Conservation (phyloP, 2,113 vertebrate genomes). For the Triplophysa tibetana region DNA sequence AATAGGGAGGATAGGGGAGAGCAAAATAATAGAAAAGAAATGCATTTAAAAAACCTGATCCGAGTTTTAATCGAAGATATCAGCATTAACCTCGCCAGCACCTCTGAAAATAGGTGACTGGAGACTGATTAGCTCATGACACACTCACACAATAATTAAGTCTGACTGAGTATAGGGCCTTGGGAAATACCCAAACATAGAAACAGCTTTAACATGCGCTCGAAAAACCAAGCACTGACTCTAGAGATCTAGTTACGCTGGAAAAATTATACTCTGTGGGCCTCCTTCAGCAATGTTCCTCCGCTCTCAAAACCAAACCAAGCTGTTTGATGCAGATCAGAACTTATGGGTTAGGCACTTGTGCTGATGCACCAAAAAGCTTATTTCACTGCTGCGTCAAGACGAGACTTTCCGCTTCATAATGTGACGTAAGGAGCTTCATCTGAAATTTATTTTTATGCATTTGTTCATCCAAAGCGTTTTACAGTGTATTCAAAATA, state of each 20-base stretch:
- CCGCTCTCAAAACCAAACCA: slow-evolving; percentile 30
- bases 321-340: slow-evolving; percentile 23
- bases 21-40: slow-evolving; percentile 5
- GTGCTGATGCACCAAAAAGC: background rate
- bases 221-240: slow-evolving; percentile 14
- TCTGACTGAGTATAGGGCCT: slow-evolving; percentile 42
- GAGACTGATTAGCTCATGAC: slow-evolving; percentile 41
- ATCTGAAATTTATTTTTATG: background rate
- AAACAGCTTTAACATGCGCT: slow-evolving; percentile 15
- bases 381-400: background rate
- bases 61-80: slow-evolving; percentile 51
- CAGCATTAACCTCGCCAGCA: slow-evolving; percentile 59
- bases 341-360: slow-evolving; percentile 8
- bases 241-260: slow-evolving; percentile 45
- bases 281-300: slow-evolving; percentile 26
- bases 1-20: background rate
- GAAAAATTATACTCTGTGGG: slow-evolving; percentile 46
- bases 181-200: slow-evolving; percentile 11
- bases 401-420: background rate
- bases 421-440: slow-evolving; percentile 5
- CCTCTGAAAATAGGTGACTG: slow-evolving; percentile 61
- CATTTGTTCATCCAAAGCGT: background rate
- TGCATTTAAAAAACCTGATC: slow-evolving; percentile 19
- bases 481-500: background rate
- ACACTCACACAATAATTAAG: slow-evolving; percentile 46